phyloP scores from a whole-genome alignment of 2,888 invertebrate genomes.

The Nephrotoma flavescens region DNA sequence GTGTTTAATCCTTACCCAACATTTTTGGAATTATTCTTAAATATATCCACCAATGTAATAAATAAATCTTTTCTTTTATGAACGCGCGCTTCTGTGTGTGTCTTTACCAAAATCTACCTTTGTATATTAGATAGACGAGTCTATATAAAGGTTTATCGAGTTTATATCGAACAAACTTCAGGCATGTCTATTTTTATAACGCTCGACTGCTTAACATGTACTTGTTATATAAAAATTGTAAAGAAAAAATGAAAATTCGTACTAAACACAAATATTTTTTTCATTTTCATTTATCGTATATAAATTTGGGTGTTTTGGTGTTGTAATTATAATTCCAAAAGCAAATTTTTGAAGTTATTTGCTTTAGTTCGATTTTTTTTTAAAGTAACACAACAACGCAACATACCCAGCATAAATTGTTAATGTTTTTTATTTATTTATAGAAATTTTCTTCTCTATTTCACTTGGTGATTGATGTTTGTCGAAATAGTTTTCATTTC shows the following conservation, averaged over 20 bases:
- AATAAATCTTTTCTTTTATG: neutral
- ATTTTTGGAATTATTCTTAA: neutral
- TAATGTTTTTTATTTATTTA: neutral
- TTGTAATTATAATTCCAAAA: neutral
- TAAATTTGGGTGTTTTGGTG: neutral
- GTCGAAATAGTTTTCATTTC: neutral
- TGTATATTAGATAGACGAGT: neutral
- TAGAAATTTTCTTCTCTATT: neutral
- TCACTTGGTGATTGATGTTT: neutral
- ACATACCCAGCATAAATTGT: neutral
- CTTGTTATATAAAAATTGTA: neutral
- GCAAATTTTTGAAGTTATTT: neutral
- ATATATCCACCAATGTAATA: neutral
- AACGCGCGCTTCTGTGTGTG: neutral
- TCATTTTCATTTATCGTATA: neutral
- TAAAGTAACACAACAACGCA: neutral
- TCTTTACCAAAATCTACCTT: neutral
- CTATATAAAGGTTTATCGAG: neutral
- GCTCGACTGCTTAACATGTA: neutral
- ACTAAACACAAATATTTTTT: neutral
- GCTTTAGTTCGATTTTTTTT: neutral
- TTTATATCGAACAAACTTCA: neutral
- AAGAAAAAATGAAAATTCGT: neutral
- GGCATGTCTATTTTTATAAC: neutral
- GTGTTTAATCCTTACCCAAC: neutral